Percentiles rank a stretch among this genome's conserved stretches.
These are phyloP conservation scores for Chromis chromis DNA, from an alignment of 2,797 vertebrate species.

Conservation along the genomic window DNA sequence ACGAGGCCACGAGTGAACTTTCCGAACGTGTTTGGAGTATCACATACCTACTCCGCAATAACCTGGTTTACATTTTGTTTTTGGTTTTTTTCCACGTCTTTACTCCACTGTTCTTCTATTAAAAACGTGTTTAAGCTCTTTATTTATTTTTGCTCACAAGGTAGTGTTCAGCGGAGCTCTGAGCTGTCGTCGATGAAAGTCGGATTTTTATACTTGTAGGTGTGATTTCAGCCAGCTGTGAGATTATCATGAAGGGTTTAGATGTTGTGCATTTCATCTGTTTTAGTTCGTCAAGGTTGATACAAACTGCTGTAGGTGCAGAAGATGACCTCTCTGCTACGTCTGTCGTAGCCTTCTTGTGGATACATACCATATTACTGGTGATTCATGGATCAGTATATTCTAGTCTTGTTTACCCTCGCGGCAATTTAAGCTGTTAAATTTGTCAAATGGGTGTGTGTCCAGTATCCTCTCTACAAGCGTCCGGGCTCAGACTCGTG, in stretches of 20 bases:
- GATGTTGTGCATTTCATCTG: constrained; percentile 57
- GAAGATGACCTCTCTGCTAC: constrained; percentile 45
- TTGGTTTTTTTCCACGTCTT: constrained; percentile 28
- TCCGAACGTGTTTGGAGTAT: constrained; percentile 51
- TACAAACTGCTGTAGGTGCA: constrained; percentile 32
- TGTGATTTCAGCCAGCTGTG: constrained; percentile 65
- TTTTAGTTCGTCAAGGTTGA: constrained; percentile 48
- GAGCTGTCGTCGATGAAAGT: constrained; percentile 30
- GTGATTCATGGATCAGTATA: constrained; percentile 39
- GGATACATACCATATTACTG: constrained; percentile 45
- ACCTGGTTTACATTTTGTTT: constrained; percentile 70
- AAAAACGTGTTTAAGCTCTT: constrained; percentile 60
- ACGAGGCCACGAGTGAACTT: constrained; percentile 60
- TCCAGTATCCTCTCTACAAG: constrained; percentile 29
- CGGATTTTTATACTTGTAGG: constrained; percentile 50
- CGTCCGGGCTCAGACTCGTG: constrained; percentile 23
- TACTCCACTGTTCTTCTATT: constrained; percentile 50
- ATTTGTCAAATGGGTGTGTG: constrained; percentile 33
- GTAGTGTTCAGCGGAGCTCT: constrained; percentile 54
- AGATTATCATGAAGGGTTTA: constrained; percentile 60
- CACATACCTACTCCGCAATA: constrained; percentile 50
- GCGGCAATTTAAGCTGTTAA: constrained; percentile 35
- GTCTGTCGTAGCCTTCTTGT: constrained; percentile 56
- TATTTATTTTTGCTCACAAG: constrained; percentile 79
- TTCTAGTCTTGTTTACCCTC: constrained; percentile 49